phyloP scores from a whole-genome alignment of 2,797 vertebrate species.

The Agapornis canus region DNA sequence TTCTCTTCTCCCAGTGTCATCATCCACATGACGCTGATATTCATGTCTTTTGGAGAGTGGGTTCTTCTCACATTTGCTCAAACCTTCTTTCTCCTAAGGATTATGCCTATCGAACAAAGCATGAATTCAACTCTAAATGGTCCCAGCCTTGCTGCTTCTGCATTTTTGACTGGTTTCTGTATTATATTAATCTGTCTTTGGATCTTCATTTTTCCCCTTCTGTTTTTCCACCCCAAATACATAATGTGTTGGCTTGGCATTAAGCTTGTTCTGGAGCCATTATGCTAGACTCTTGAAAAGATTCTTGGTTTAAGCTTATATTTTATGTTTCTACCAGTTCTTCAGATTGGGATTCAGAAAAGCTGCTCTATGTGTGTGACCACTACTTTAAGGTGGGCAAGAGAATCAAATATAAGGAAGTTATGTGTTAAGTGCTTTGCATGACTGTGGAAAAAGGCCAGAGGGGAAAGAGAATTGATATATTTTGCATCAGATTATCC shows the following conservation, averaged over 20 bases:
- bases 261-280: neutral
- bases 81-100: neutral
- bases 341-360: neutral
- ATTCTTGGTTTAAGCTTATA: neutral
- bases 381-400: neutral
- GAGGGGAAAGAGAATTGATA: neutral
- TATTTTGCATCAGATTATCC: neutral
- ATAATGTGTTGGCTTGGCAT: neutral
- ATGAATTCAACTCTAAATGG: neutral
- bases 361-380: neutral
- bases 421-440: neutral
- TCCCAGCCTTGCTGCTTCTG: neutral
- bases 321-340: neutral
- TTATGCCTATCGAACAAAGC: accelerated
- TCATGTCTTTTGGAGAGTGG: neutral
- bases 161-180: neutral
- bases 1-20: accelerated
- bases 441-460: neutral
- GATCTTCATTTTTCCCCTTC: neutral
- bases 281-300: neutral
- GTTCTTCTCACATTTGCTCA: neutral
- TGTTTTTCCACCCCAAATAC: neutral
- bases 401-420: neutral
- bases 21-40: neutral
- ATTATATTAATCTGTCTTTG: neutral